phyloP scores from a whole-genome alignment of 2,797 vertebrate genomes.

The Liparis tanakae region DNA sequence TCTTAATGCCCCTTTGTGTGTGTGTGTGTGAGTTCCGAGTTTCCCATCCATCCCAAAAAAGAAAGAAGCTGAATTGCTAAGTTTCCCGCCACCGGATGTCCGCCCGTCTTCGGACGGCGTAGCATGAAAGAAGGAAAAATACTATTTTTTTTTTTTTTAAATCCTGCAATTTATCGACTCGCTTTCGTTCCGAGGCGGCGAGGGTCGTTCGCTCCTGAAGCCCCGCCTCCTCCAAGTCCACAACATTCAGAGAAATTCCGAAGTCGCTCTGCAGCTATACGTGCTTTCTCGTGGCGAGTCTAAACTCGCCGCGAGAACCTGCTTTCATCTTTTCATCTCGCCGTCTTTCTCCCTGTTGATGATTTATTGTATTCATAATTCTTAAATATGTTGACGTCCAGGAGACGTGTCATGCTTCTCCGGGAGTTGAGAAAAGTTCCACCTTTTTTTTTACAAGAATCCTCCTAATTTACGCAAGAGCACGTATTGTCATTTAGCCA shows the following conservation, averaged over 20 bases:
- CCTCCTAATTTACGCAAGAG: neutral
- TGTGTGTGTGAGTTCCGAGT: slow-evolving; percentile 11
- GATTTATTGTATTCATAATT: slow-evolving; percentile 1
- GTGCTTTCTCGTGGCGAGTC: slow-evolving; percentile 30
- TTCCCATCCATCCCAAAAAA: slow-evolving; percentile 8
- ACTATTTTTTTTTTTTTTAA: slow-evolving; percentile 61
- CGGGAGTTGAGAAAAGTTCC: slow-evolving; percentile 24
- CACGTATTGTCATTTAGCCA: neutral
- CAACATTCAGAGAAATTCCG: slow-evolving; percentile 7
- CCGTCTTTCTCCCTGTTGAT: neutral
- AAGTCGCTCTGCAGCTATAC: slow-evolving; percentile 32
- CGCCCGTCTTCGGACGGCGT: slow-evolving; percentile 52
- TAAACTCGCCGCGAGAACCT: neutral
- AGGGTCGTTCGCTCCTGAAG: slow-evolving; percentile 61
- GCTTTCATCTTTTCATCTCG: slow-evolving; percentile 4
- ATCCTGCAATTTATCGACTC: slow-evolving; percentile 64
- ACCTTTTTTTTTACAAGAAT: slow-evolving; percentile 15
- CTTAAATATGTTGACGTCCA: neutral
- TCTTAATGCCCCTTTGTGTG: too few relatives aligned
- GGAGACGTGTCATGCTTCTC: neutral
- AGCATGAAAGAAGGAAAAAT: slow-evolving; percentile 72
- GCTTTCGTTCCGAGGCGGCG: slow-evolving; percentile 60
- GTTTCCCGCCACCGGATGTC: slow-evolving; percentile 27
- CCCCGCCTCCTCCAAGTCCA: slow-evolving; percentile 40
- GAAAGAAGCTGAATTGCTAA: slow-evolving; percentile 47